These are phyloP conservation scores for Magallana angulata DNA, from an alignment of 1,140 invertebrate genomes.

Conservation along the genomic window DNA sequence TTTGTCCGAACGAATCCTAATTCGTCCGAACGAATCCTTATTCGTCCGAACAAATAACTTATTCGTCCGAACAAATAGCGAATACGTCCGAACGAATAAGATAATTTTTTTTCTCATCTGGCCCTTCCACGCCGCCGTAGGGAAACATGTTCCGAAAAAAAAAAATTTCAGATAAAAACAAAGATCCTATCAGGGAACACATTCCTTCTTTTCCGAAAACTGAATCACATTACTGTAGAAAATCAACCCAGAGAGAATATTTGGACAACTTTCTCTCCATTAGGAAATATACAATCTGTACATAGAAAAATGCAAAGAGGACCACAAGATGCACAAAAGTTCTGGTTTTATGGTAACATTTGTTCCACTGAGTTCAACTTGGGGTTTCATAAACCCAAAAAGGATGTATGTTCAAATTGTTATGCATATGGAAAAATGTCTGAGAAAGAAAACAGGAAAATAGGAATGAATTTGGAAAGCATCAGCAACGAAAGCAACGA, in stretches of 20 bases:
- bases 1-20: too few relatives aligned
- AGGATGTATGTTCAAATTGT: constrained; percentile 38
- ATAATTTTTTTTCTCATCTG: too few relatives aligned
- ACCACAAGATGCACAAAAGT: constrained; percentile 35
- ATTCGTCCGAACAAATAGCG: too few relatives aligned
- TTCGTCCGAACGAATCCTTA: too few relatives aligned
- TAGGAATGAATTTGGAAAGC: neutral
- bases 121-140: neutral
- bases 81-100: too few relatives aligned
- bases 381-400: constrained; percentile 43
- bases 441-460: constrained; percentile 14
- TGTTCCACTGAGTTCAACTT: constrained; percentile 43
- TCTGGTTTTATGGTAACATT: constrained; percentile 48
- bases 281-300: constrained; percentile 17
- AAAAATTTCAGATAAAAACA: constrained; percentile 41
- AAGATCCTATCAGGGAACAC: constrained; percentile 23
- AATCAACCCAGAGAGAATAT: constrained; percentile 46
- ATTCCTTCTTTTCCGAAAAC: constrained; percentile 42
- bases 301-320: neutral
- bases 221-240: constrained; percentile 46
- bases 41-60: too few relatives aligned
- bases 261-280: neutral
- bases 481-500: too few relatives aligned
- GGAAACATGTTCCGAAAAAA: constrained; percentile 5
- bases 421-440: constrained; percentile 17